Evolutionary conservation across 2,888 invertebrate genomes (phyloP), one percentile per base, ranked within the genome.

Genomic region (Rhogogaster chlorosoma): DNA sequence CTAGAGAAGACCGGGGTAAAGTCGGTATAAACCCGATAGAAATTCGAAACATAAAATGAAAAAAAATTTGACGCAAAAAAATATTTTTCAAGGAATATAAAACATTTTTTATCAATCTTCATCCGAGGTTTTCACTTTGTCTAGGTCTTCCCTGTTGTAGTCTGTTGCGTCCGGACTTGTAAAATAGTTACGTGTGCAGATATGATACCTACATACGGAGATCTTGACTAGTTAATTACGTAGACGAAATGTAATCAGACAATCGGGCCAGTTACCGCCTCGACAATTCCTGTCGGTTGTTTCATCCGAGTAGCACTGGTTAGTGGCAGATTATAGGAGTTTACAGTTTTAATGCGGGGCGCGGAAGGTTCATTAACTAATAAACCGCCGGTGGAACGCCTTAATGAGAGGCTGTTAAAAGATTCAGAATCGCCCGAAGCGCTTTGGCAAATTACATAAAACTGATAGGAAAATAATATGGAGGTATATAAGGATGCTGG

Each of bases 301-400:
- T 80, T 61, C 3, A 77, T 18, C 80, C 57, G 18, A 61, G 83
- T 36, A 38, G 67, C 67, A 70, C 83, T 83, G 83, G 83, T 61
- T 80, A 80, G 22, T 57, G 80, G 42, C 67, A 83, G 70, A 70
- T 83, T 83, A 83, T 61, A 70, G 67, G 67, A 83, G 70, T 83
- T 83, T 70, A 70, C 83, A 70, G 70, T 83, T 83, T 70, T 83
- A 83, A 83, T 67, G 67, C 83, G 83, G 22, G 49, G 38, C 78
- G 38, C 80, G 80, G 57, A 80, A 67, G 29, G 83, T 67, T 83
- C 83, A 70, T 83, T 83, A 83, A 83, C 64, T 70, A 70, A 67
- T 83, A 83, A 83, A 83, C 83, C 42, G 61, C 83, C 64, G 67
- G 15, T 67, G 83, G n/a, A 83, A 83, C 83, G 70, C 83, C 67